Conservation (phyloP, 2,797 vertebrate genomes). For the Schizopygopsis malacanthus region DNA sequence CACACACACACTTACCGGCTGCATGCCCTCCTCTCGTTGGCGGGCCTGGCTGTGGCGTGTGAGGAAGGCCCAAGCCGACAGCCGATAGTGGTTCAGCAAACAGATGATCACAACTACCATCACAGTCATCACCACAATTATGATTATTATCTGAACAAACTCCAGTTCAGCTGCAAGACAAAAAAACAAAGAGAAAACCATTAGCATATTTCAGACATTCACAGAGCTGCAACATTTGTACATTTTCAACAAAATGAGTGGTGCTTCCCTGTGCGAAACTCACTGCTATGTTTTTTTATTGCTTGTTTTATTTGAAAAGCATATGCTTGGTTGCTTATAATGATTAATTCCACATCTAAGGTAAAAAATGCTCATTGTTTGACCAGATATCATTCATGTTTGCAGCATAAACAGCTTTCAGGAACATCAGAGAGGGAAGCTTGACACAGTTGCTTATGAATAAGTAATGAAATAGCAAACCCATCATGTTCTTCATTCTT, state of each 20-base stretch:
- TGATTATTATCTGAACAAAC: conserved; percentile 90
- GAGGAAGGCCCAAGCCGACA: conserved; percentile 85
- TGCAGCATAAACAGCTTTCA: not conserved
- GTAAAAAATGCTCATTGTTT: not conserved
- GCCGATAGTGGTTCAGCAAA: conserved; percentile 88
- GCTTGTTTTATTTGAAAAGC: not conserved
- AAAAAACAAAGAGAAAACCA: conserved; percentile 39
- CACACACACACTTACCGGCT: conserved; percentile 54
- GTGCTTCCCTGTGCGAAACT: not conserved
- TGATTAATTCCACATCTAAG: not conserved
- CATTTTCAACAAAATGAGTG: not conserved
- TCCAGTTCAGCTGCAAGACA: conserved; percentile 86
- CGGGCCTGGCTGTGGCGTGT: conserved; percentile 81
- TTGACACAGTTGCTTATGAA: not conserved
- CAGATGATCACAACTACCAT: conserved; percentile 91
- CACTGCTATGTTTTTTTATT: not conserved
- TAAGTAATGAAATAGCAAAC: not conserved
- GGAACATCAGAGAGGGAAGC: not conserved
- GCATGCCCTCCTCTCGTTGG: conserved; percentile 76
- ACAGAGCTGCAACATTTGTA: not conserved
- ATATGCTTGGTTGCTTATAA: not conserved
- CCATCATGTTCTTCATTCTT: conserved; percentile 5
- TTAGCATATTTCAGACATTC: conserved; percentile 15
- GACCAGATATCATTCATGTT: not conserved
- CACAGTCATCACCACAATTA: conserved; percentile 90